Evolutionary conservation across 2,888 invertebrate genomes (phyloP).

Genomic region (Seira musarum): DNA sequence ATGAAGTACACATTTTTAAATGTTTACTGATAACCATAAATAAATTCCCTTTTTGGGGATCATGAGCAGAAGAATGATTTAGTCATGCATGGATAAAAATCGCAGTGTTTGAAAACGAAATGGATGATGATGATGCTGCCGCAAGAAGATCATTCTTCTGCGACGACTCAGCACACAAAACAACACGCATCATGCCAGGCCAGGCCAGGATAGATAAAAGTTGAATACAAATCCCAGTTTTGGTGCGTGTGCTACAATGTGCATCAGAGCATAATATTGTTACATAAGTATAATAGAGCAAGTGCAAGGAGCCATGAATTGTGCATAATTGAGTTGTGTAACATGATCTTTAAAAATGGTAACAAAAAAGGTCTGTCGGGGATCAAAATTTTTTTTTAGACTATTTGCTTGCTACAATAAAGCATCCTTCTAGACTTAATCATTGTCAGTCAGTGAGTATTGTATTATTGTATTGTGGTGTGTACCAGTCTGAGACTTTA

Average conservation of each 20-base stretch:
- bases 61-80: neutral
- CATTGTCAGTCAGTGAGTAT: no score
- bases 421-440: no score
- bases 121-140: neutral
- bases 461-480: no score
- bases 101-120: neutral
- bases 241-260: constrained; percentile 55
- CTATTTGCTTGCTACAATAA: neutral
- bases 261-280: constrained; percentile 49
- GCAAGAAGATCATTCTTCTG: constrained; percentile 14
- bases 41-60: no score
- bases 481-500: no score
- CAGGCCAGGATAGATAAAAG: no score
- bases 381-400: neutral
- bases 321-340: constrained; percentile 59
- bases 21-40: no score
- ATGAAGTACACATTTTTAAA: no score
- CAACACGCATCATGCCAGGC: no score
- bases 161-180: neutral
- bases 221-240: neutral
- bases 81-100: constrained; percentile 9
- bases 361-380: constrained; percentile 41
- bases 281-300: constrained; percentile 55
- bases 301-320: constrained; percentile 56
- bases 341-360: constrained; percentile 54